A percentile compares a stretch with the other conserved stretches of the same genome.
These are phyloP conservation scores for Panopea generosa DNA, from an alignment of 2,888 invertebrate genomes.

Conservation along the genomic window DNA sequence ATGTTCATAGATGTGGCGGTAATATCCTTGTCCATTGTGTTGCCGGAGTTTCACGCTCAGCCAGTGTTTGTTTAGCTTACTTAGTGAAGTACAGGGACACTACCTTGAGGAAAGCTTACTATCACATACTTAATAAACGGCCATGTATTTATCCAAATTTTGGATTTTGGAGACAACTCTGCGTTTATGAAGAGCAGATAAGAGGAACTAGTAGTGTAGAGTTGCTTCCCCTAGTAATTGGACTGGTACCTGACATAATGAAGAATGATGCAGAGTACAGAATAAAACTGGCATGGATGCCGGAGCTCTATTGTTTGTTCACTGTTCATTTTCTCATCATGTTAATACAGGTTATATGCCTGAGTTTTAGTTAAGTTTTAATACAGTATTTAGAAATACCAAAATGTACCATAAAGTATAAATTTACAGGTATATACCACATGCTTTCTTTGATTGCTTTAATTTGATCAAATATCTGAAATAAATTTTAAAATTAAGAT, in stretches of 20 bases:
- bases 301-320: constrained; percentile 57
- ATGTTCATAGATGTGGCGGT: constrained; percentile 47
- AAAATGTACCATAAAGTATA: too few relatives aligned
- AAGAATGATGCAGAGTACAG: constrained; percentile 56
- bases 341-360: constrained; percentile 53
- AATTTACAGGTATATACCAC: too few relatives aligned
- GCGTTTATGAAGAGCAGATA: constrained; percentile 62
- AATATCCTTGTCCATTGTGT: constrained; percentile 74
- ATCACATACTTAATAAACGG: constrained; percentile 64
- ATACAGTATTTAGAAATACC: too few relatives aligned
- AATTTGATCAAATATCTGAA: too few relatives aligned
- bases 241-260: constrained; percentile 61
- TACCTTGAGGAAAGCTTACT: constrained; percentile 65
- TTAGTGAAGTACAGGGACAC: constrained; percentile 65
- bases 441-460: too few relatives aligned
- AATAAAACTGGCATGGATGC: constrained; percentile 67
- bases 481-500: too few relatives aligned
- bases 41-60: constrained; percentile 76
- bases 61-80: constrained; percentile 74
- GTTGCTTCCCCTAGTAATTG: constrained; percentile 68
- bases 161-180: constrained; percentile 73
- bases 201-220: constrained; percentile 67
- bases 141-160: constrained; percentile 70
- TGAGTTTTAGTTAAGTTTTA: too few relatives aligned
- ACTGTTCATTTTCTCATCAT: constrained; percentile 59